Conservation (phyloP, 2,113 vertebrate genomes). For the Sterrhoptilus dennistouni region DNA sequence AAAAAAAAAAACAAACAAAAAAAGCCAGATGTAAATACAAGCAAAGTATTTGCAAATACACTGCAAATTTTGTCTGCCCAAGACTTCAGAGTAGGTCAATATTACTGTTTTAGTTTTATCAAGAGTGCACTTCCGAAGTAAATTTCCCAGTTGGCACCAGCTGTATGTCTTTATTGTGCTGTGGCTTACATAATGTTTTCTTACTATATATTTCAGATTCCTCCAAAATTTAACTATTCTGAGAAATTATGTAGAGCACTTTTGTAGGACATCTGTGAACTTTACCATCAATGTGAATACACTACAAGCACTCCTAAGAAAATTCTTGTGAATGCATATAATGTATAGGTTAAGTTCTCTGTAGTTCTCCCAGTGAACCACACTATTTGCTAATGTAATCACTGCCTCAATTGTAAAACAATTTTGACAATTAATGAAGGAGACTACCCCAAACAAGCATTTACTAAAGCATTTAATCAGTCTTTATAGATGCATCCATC, state of each 20-base stretch:
- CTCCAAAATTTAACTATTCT: neutral
- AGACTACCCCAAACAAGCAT: neutral
- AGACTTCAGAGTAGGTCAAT: neutral
- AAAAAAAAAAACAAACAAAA: neutral
- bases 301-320: neutral
- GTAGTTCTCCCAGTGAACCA: neutral
- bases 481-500: neutral
- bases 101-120: neutral
- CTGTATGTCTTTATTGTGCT: neutral
- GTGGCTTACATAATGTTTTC: neutral
- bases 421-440: neutral
- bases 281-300: neutral
- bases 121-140: neutral
- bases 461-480: neutral
- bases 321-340: neutral
- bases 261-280: neutral
- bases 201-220: neutral
- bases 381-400: neutral
- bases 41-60: neutral
- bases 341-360: neutral
- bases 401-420: neutral
- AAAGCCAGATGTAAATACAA: neutral
- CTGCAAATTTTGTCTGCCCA: neutral
- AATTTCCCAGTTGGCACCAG: neutral
- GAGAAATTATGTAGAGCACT: neutral